Evolutionary conservation across 64 coral and sea anemone genomes (phyloP), one percentile per base, ranked within the genome.

Genomic region (Orbicella faveolata): DNA sequence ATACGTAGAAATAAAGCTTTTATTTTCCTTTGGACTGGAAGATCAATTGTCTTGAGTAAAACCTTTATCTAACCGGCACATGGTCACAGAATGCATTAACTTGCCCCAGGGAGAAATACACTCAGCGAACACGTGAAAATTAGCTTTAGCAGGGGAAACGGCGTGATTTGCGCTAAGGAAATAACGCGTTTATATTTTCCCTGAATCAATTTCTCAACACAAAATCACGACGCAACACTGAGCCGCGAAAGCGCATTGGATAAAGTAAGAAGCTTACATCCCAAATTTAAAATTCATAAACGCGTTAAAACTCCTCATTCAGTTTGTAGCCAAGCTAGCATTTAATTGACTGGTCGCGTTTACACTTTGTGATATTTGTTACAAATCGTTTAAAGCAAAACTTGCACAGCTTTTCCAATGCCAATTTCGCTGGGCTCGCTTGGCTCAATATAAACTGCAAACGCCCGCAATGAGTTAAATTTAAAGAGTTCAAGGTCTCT

Each of bases 51-150:
- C 15, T 85, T 51, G 23, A 48, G 10, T 5, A 4, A 85, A 70
- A 13, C 63, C 39, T 85, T 85, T 72, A 85, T 85, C 23, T 85
- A 25, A 20, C 20, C 82, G 72, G 64, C 82, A 85, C 82, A 85
- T 85, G 82, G 52, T 63, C 12, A 63, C 14, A 78, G 37, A 63
- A 81, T 63, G 54, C 15, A 81, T 81, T 57, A 19, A 36, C 55
- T 63, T 26, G 64, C 82, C 82, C 41, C 36, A 35, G 82, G 82
- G 36, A 85, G 82, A 85, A 23, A 72, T 70, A 9, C 61, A 6
- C 48, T 20, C 55, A 67, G 65, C 37, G 68, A 21, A 72, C n/a
- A 83, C 78, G 23, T 25, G 25, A 82, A 65, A 61, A 36, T 21
- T 19, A 57, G 36, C 2, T 63, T 63, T 13, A 19, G 33, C n/a